These are phyloP conservation scores for Oncorhynchus gorbuscha DNA, from an alignment of 2,113 vertebrate genomes.

Conservation along the genomic window DNA sequence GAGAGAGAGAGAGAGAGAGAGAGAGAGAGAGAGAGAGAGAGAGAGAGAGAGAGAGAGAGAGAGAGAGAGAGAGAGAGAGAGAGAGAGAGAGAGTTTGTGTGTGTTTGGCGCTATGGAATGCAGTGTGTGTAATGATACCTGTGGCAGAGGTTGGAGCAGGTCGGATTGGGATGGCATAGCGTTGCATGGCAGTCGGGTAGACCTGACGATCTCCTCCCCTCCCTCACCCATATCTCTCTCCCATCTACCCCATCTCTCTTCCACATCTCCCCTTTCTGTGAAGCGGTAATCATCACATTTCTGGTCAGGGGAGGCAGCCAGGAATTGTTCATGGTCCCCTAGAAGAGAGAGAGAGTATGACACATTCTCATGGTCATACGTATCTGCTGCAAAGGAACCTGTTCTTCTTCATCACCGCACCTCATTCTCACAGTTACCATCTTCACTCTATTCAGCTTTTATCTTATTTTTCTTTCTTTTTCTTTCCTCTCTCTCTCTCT, in stretches of 20 bases:
- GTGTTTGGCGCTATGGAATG: conserved; percentile 1
- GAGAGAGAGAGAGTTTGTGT: neutral
- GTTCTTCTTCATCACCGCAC: too few species aligned
- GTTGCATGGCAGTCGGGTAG: neutral
- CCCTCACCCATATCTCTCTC: neutral
- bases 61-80: neutral
- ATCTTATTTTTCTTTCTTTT: too few species aligned
- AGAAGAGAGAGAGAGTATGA: too few species aligned
- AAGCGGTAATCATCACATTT: neutral
- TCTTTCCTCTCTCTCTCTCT: too few species aligned
- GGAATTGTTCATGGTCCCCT: neutral
- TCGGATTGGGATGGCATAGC: neutral
- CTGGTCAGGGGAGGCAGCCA: neutral
- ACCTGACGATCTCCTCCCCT: neutral
- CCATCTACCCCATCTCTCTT: neutral
- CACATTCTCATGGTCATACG: neutral
- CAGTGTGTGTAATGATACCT: neutral
- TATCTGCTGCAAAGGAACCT: too few species aligned
- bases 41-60: neutral
- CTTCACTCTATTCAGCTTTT: too few species aligned
- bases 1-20: too few species aligned
- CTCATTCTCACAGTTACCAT: too few species aligned
- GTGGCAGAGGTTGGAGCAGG: neutral
- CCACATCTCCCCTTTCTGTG: neutral
- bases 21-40: neutral